Conservation (phyloP, 2,888 invertebrate genomes). For the Dicyrtomina minuta region DNA sequence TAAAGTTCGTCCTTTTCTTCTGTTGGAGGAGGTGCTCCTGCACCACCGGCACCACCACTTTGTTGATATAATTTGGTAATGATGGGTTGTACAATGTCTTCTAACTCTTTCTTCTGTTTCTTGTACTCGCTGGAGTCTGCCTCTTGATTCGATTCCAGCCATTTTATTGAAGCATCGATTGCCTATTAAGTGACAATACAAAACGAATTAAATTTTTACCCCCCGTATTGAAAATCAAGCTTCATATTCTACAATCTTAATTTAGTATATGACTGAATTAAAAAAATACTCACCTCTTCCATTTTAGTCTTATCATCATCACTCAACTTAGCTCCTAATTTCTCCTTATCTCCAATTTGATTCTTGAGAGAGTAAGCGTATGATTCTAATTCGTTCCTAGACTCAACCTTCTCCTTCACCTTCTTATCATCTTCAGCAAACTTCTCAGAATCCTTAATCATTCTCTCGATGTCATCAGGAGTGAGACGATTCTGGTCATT, state of each 20-base stretch:
- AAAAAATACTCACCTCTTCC: slow-evolving; percentile 32
- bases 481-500: too few relatives aligned
- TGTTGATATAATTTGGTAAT: slow-evolving; percentile 91
- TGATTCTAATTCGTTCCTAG: slow-evolving; percentile 93
- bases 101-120: slow-evolving; percentile 89
- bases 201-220: neutral
- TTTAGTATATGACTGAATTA: neutral
- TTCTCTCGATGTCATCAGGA: slow-evolving; percentile 97
- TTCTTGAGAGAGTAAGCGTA: too few relatives aligned
- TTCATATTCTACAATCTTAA: neutral
- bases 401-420: slow-evolving; percentile 90
- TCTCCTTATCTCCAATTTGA: slow-evolving; percentile 88
- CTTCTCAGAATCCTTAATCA: slow-evolving; percentile 98
- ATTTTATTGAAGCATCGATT: slow-evolving; percentile 95
- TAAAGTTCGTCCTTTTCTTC: slow-evolving; percentile 84
- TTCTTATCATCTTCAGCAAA: too few relatives aligned
- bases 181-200: slow-evolving; percentile 60
- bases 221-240: neutral
- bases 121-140: slow-evolving; percentile 89
- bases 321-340: slow-evolving; percentile 60
- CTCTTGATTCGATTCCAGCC: slow-evolving; percentile 94
- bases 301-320: slow-evolving; percentile 50
- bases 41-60: slow-evolving; percentile 69
- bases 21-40: slow-evolving; percentile 67
- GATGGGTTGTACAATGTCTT: slow-evolving; percentile 94